These are phyloP conservation scores for Gadopsis bispinosus DNA, from an alignment of 2,797 vertebrate species.

Conservation along the genomic window DNA sequence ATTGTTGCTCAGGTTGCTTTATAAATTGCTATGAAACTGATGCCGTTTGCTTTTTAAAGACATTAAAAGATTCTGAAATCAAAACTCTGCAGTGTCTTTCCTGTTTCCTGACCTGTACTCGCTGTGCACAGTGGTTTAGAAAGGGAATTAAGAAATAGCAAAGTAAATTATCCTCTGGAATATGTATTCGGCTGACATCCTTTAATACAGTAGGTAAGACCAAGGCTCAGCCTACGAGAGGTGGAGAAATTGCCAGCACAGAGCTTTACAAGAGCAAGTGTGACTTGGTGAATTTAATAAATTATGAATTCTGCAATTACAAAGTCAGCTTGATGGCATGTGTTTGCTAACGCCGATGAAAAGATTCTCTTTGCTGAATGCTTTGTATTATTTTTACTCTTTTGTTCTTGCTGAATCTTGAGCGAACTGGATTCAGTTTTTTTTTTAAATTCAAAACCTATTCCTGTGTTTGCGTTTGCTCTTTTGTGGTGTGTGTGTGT, in stretches of 20 bases:
- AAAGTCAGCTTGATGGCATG: not conserved
- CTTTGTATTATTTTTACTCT: not conserved
- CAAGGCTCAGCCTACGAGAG: not conserved
- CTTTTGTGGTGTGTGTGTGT: conserved; percentile 12
- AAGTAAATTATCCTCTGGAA: too few species aligned
- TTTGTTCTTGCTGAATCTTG: not conserved
- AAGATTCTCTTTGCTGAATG: not conserved
- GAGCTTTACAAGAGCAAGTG: not conserved
- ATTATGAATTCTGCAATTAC: not conserved
- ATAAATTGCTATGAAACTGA: not conserved
- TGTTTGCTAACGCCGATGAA: not conserved
- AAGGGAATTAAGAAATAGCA: not conserved
- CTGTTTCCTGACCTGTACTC: not conserved
- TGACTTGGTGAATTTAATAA: not conserved
- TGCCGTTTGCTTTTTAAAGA: not conserved
- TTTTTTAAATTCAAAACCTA: conserved; percentile 3
- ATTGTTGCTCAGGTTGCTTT: not conserved
- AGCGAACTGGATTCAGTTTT: not conserved
- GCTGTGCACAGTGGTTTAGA: not conserved
- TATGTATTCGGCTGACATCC: not conserved
- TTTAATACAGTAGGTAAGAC: not conserved
- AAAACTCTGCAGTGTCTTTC: not conserved
- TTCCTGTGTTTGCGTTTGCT: conserved; percentile 5
- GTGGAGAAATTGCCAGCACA: not conserved
- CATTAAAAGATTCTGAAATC: not conserved